Evolutionary conservation across 2,113 vertebrate genomes (phyloP), one percentile per base, ranked within the genome.

Genomic region (Callipepla californica): DNA sequence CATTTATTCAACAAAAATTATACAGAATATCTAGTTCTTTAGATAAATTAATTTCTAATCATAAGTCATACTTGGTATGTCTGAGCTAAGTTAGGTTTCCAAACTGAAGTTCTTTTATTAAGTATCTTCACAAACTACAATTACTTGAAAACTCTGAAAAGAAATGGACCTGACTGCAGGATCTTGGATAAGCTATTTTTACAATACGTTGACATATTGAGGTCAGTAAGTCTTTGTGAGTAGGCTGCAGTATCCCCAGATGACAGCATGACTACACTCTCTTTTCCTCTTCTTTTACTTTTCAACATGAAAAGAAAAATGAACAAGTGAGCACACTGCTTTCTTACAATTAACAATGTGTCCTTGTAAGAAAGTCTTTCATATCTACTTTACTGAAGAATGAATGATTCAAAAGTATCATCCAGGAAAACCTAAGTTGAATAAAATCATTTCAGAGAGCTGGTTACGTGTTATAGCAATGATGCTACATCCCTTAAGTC

Each of bases 181-280:
- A 74, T 77, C 48, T 1, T 19, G 19, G 45, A 50, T 23, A 57
- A 78, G 26, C 28, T 92, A 67, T 83, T 93, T 92, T 89, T 70
- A 78, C n/a, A 89, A 12, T 50, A 90, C 26, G 48, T 76, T 90
- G 77, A 90, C n/a, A 85, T 73, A 48, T 14, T 57, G 34, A 92
- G 66, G 70, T 80, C 87, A 96, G 0, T 59, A 81, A 86, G 26
- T 22, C 34, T 75, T 72, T 48, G 44, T 42, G 69, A 92, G 70
- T 32, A 79, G 81, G 84, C 76, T 74, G 51, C 36, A 65, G 32
- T 68, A 96, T 83, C 78, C 85, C 85, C 76, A 83, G 28, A 80
- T 57, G 63, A 76, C 84, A 83, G 14, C 4, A 70, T 9, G 32
- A 70, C 19, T 59, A 42, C 13, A 50, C 32, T 89, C 16, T 22